These are phyloP conservation scores for Nematolebias whitei DNA, from an alignment of 2,113 vertebrate genomes.

Conservation along the genomic window DNA sequence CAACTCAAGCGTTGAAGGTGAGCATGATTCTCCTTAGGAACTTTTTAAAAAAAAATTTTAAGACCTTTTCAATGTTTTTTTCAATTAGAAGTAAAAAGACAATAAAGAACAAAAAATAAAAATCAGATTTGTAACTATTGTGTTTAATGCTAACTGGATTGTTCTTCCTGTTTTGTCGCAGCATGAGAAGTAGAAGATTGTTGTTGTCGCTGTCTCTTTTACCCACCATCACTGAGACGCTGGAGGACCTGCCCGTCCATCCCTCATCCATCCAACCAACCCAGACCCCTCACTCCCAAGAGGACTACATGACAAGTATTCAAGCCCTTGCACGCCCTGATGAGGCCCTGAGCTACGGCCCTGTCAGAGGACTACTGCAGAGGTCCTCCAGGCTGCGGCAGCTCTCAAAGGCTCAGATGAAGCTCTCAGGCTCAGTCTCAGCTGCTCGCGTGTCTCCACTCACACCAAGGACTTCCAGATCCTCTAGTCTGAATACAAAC, in stretches of 20 bases:
- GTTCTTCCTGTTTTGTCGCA: constrained; percentile 27
- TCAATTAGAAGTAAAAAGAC: too few relatives aligned
- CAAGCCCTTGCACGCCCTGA: constrained; percentile 75
- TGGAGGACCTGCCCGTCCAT: constrained; percentile 70
- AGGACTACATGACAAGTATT: constrained; percentile 80
- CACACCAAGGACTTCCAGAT: constrained; percentile 55
- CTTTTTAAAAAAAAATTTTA: background rate
- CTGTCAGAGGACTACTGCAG: constrained; percentile 57
- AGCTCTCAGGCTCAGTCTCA: constrained; percentile 57
- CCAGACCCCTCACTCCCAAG: constrained; percentile 66
- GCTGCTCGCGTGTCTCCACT: constrained; percentile 56
- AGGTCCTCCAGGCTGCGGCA: constrained; percentile 64
- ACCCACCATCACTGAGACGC: constrained; percentile 80
- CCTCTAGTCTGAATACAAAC: constrained; percentile 35
- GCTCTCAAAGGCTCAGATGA: constrained; percentile 72
- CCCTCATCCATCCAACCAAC: constrained; percentile 42
- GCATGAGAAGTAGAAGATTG: constrained; percentile 76
- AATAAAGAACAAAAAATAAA: too few relatives aligned
- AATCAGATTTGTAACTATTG: too few relatives aligned
- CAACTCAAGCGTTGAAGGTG: constrained; percentile 49
- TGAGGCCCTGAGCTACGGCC: constrained; percentile 57
- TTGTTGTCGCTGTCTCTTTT: constrained; percentile 68
- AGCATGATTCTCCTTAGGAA: constrained; percentile 24
- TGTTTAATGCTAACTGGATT: constrained; percentile 3
- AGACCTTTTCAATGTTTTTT: too few relatives aligned